Conservation (phyloP, 1,140 invertebrate genomes). For the Drosophila chauvacae region DNA sequence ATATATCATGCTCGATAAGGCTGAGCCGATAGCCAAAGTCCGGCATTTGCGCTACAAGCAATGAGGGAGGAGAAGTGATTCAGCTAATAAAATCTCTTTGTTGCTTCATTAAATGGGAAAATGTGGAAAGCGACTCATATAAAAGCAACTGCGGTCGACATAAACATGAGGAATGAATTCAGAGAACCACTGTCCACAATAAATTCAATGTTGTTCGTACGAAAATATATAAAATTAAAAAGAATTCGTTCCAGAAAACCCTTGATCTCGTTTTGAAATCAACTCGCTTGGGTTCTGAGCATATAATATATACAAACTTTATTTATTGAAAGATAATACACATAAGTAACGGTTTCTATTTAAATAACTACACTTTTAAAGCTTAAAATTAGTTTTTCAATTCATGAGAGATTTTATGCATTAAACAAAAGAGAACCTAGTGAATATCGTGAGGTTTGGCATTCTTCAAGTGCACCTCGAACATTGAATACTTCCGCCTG, state of each 20-base stretch:
- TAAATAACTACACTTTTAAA: neutral
- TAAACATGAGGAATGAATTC: neutral
- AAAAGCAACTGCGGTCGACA: neutral
- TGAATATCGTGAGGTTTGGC: neutral
- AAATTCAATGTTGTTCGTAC: neutral
- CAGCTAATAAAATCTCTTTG: slow-evolving; percentile 22
- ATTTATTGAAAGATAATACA: neutral
- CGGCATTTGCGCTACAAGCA: slow-evolving; percentile 41
- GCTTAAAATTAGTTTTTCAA: neutral
- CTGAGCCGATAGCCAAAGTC: slow-evolving; percentile 58
- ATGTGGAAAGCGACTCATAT: slow-evolving; percentile 12
- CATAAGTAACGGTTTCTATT: neutral
- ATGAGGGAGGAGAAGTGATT: slow-evolving; percentile 18
- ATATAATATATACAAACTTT: slow-evolving; percentile 3
- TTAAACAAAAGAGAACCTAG: neutral
- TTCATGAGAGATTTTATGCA: neutral
- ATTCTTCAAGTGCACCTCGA: neutral
- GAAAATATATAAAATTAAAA: neutral
- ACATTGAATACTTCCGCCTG: slow-evolving; percentile 35
- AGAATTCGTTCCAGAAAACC: neutral
- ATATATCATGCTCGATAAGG: slow-evolving; percentile 68
- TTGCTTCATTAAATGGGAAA: slow-evolving; percentile 11
- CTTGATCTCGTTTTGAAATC: neutral
- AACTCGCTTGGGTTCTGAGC: neutral
- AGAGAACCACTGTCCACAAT: neutral